Evolutionary conservation across 2,888 invertebrate species (phyloP).

Genomic region (Mantis religiosa): DNA sequence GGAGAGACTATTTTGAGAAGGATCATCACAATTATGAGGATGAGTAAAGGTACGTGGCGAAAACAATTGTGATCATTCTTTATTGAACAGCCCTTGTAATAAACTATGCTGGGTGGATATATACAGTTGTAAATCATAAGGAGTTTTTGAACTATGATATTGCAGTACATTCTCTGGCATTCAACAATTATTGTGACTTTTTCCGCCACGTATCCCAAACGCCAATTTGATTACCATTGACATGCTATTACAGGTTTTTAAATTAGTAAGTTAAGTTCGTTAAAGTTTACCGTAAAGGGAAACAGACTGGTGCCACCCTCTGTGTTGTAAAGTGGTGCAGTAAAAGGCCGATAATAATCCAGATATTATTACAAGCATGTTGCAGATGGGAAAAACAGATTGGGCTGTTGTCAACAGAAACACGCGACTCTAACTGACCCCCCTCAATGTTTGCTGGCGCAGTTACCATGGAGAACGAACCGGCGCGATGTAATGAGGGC

Average conservation of each 20-base stretch:
- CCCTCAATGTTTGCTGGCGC: background rate
- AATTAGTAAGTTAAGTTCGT: background rate
- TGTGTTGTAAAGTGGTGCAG: background rate
- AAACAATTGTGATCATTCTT: too few relatives aligned
- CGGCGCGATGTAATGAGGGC: too few relatives aligned
- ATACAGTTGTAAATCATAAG: too few relatives aligned
- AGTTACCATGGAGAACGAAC: background rate
- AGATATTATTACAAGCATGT: background rate
- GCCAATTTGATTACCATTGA: background rate
- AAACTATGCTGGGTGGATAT: too few relatives aligned
- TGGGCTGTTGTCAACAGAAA: background rate
- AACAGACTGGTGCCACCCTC: background rate
- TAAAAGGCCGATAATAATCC: background rate
- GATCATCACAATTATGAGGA: too few relatives aligned
- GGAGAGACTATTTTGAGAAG: too few relatives aligned
- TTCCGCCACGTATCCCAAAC: background rate
- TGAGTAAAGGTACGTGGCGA: too few relatives aligned
- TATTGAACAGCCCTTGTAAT: too few relatives aligned
- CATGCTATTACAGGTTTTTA: background rate
- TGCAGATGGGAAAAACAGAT: background rate
- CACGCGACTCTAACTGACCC: background rate
- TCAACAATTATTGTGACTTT: too few relatives aligned
- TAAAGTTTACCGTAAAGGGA: background rate
- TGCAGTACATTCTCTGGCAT: too few relatives aligned
- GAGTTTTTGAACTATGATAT: too few relatives aligned